Base-by-base conservation (phyloP, 2,888 invertebrate species). In the Caenorhabditis sp. region DNA sequence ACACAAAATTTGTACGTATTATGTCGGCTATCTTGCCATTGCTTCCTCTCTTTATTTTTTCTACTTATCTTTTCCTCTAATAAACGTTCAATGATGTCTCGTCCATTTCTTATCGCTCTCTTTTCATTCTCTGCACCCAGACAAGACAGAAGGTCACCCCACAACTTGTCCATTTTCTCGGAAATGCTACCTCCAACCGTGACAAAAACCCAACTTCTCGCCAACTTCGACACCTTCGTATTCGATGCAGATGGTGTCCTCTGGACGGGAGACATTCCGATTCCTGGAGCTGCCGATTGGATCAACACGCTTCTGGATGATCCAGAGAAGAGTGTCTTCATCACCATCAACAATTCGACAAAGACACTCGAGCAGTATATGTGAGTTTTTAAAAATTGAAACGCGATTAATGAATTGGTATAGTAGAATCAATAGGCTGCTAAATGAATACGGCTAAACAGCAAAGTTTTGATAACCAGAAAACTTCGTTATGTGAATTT, bases 331-430 rank as follows among this genome's bases (percentile, higher is more conserved):
- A 95, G 94, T 91, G 95, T 97, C 80, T 96, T 95, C 93, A 96
- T 95, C 93, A 95, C 96, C 6, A 97, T 97, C 26, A 97, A 97
- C 92, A 97, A 97, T 93, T 96, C 96, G 10, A 96, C 96, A 0
- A 96, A 96, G 93, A 95, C 95, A 10, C 94, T 96, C 74, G 94
- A 94, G 72, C 95, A 96, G 86, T 95, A 96, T 93, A 94, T 95
- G 31, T 79, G 41, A 82, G 82, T 66, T n/a, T 19, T 41, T 2
- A 31, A n/a, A n/a, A n/a, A n/a, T n/a, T n/a, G n/a, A n/a, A n/a
- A n/a, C n/a, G n/a, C n/a, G n/a, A n/a, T n/a, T n/a, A n/a, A n/a
- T n/a, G n/a, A n/a, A n/a, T n/a, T n/a, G n/a, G n/a, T n/a, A n/a
- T n/a, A n/a, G n/a, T n/a, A n/a, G n/a, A n/a, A n/a, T n/a, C n/a